A percentile compares a stretch with the other conserved stretches of the same genome.
Conservation (phyloP, 2,888 invertebrate genomes). For the Troglohyphantes excavatus region DNA sequence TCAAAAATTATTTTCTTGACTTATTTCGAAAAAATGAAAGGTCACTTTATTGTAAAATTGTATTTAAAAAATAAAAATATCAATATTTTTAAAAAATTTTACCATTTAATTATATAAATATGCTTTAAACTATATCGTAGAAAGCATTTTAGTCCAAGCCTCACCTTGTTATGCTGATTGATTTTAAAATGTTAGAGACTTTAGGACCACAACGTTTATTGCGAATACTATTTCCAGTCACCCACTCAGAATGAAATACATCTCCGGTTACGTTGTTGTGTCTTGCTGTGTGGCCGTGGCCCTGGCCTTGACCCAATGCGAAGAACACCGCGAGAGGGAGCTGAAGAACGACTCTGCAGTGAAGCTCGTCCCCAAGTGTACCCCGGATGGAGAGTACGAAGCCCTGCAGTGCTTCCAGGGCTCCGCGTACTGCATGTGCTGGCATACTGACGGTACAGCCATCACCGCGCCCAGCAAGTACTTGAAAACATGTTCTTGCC, state of each 20-base stretch:
- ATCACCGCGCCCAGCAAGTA: background rate
- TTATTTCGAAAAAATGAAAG: too few species aligned
- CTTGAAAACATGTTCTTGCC: slow-evolving; percentile 35
- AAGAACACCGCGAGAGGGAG: slow-evolving; percentile 57
- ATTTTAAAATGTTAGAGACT: too few species aligned
- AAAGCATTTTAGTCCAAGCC: too few species aligned
- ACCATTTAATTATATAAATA: too few species aligned
- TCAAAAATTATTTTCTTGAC: too few species aligned
- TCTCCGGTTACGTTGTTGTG: background rate
- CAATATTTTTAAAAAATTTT: too few species aligned
- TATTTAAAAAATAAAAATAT: too few species aligned
- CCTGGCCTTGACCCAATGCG: slow-evolving; percentile 40
- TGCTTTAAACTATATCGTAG: too few species aligned
- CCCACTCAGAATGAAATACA: background rate
- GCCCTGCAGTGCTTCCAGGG: slow-evolving; percentile 55
- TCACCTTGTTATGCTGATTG: too few species aligned
- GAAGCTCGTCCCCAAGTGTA: slow-evolving; percentile 42
- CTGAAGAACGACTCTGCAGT: slow-evolving; percentile 8
- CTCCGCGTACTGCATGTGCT: slow-evolving; percentile 70
- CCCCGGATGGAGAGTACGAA: slow-evolving; percentile 40
- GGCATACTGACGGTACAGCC: slow-evolving; percentile 13
- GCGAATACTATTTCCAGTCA: background rate
- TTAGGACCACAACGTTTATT: too few species aligned
- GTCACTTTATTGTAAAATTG: too few species aligned
- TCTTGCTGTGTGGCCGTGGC: background rate